A percentile compares a stretch with the other conserved stretches of the same genome.
Conservation (phyloP, 2,888 invertebrate species). For the Rhingia campestris region DNA sequence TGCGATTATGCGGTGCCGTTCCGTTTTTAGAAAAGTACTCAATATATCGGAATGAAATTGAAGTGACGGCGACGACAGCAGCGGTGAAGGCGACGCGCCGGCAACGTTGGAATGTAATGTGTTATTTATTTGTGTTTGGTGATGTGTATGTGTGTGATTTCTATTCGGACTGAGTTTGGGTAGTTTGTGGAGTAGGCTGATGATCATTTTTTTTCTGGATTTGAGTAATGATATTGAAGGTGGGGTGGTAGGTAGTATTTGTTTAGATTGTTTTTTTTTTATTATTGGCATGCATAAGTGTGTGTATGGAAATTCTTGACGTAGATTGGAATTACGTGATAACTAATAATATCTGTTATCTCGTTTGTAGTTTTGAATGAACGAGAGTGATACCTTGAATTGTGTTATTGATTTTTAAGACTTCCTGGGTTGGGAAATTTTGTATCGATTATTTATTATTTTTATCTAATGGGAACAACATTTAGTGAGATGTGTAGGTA, state of each 20-base stretch:
- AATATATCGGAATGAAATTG: slow-evolving; percentile 72
- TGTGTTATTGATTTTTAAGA: slow-evolving; percentile 19
- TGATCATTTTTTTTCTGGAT: slow-evolving; percentile 22
- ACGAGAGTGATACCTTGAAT: slow-evolving; percentile 29
- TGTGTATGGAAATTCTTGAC: slow-evolving; percentile 33
- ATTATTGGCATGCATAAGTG: neutral
- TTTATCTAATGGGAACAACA: too few relatives aligned
- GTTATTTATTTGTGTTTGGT: neutral
- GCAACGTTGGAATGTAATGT: slow-evolving; percentile 44
- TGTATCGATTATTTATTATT: neutral
- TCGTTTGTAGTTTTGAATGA: slow-evolving; percentile 38
- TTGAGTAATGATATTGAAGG: slow-evolving; percentile 3
- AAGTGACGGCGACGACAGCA: slow-evolving; percentile 57
- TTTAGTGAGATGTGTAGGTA: too few relatives aligned
- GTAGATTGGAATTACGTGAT: slow-evolving; percentile 54
- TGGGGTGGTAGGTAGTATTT: slow-evolving; percentile 43
- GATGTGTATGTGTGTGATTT: slow-evolving; percentile 33
- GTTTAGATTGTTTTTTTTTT: slow-evolving; percentile 25
- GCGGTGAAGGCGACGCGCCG: neutral
- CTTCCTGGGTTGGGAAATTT: slow-evolving; percentile 12
- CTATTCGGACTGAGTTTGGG: slow-evolving; percentile 34
- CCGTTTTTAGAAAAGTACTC: slow-evolving; percentile 73
- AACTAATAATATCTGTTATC: slow-evolving; percentile 34
- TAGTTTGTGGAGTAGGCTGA: slow-evolving; percentile 33
- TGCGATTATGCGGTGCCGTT: slow-evolving; percentile 59